Base-by-base conservation (phyloP, 2,888 invertebrate genomes). In the Acanthoscelides obtectus region DNA sequence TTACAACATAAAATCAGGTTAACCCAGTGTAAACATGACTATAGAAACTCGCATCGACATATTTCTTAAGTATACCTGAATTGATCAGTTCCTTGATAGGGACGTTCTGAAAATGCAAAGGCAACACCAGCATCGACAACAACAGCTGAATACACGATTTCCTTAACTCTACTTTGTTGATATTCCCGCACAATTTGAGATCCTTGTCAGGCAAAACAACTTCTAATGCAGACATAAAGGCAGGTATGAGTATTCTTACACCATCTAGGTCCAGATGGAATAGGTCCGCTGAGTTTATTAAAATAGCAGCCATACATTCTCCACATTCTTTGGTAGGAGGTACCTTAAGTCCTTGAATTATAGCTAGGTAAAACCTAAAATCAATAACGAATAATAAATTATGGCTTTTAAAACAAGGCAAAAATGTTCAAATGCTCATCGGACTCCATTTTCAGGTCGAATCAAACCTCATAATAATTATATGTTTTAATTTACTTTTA, bases 251-350 rank as follows among this genome's bases (percentile, higher is more conserved):
- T 21, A 97, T 93, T 83, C 96, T 91, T 0, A 97, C 94, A 0
- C 99, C 98, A 82, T 96, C 95, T 72, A 99, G 87, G 85, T 98
- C 98, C 76, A 98, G 87, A 69, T 91, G 90, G 83, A 99, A 94
- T 72, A 99, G 88, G 84, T 98, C 94, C 0, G 92, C 87, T 0
- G 96, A 95, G 85, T 97, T 94, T 68, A 94, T 88, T 72, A 98
- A 87, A 81, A 98, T 95, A 74, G 94, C 95, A 63, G 96, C 93
- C 81, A 98, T 86, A n/a, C 93, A 92, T 84, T 94, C 93, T 20
- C 91, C 90, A 78, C 91, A 92, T 83, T 91, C 91, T 75, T 87
- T 83, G 73, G 80, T 82, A 0, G 75, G 27, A 2, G 76, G 72
- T 6, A 76, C 75, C 75, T 79, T 80, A 19, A 80, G 71, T 22